Evolutionary conservation across 2,113 vertebrate genomes (phyloP).

Genomic region (Ammodramus savannarum): DNA sequence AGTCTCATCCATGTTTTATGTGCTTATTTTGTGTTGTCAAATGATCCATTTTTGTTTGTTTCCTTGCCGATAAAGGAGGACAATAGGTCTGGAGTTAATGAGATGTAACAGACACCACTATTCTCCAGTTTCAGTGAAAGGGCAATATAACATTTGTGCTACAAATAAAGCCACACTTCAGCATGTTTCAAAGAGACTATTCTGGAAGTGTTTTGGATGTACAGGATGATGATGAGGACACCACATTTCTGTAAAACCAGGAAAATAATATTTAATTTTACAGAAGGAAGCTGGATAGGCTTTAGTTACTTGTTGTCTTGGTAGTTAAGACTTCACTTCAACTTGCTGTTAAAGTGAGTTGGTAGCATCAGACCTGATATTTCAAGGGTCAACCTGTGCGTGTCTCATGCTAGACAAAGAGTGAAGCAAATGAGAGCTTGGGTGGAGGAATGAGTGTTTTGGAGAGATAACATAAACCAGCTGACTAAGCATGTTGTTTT

Average conservation of each 20-base stretch:
- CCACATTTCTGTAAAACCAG: neutral
- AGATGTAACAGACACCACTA: conserved; percentile 63
- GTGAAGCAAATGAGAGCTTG: neutral
- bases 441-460: neutral
- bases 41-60: conserved; percentile 60
- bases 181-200: neutral
- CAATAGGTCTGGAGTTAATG: conserved; percentile 60
- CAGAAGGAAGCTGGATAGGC: neutral
- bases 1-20: conserved; percentile 41
- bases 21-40: conserved; percentile 36
- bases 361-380: neutral
- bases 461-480: neutral
- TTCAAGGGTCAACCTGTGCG: neutral
- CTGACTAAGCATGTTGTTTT: neutral
- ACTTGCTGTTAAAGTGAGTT: neutral
- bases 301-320: neutral
- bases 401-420: neutral
- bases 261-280: neutral
- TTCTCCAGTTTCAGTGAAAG: conserved; percentile 66
- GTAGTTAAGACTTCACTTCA: neutral
- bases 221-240: neutral
- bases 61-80: conserved; percentile 25
- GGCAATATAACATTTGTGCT: neutral
- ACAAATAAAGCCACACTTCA: neutral
- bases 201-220: neutral